A percentile compares a stretch with the other conserved stretches of the same genome.
Evolutionary conservation across 2,888 invertebrate species (phyloP).

Genomic region (Drosophila ezoana): DNA sequence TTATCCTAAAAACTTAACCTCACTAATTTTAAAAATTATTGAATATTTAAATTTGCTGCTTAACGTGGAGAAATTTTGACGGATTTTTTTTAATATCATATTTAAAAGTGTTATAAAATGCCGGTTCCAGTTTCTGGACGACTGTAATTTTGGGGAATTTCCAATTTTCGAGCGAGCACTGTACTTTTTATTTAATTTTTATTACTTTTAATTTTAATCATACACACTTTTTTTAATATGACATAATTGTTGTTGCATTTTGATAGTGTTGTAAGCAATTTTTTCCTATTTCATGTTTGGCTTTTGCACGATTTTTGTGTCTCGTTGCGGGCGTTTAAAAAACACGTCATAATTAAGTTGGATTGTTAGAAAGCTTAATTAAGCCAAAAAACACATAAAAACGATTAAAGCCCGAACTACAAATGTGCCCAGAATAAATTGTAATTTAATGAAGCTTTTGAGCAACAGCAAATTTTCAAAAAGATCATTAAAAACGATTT

Average conservation of each 20-base stretch:
- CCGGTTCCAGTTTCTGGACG: too few relatives aligned
- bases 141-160: background rate
- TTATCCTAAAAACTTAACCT: background rate
- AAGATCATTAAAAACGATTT: constrained; percentile 53
- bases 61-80: too few relatives aligned
- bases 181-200: constrained; percentile 19
- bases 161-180: constrained; percentile 10
- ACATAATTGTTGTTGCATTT: constrained; percentile 48
- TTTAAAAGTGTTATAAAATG: too few relatives aligned
- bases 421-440: constrained; percentile 59
- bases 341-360: constrained; percentile 41
- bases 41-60: too few relatives aligned
- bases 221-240: constrained; percentile 11
- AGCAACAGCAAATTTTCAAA: constrained; percentile 29
- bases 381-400: constrained; percentile 32
- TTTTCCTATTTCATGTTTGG: constrained; percentile 19
- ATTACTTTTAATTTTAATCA: constrained; percentile 21
- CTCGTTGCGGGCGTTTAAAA: constrained; percentile 40
- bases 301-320: constrained; percentile 42
- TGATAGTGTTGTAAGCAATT: constrained; percentile 59
- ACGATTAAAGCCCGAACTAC: constrained; percentile 14
- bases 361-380: constrained; percentile 54
- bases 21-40: too few relatives aligned
- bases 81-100: too few relatives aligned
- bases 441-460: constrained; percentile 52